These are phyloP conservation scores for Eriosoma lanigerum DNA, from an alignment of 1,140 invertebrate species.

Conservation along the genomic window DNA sequence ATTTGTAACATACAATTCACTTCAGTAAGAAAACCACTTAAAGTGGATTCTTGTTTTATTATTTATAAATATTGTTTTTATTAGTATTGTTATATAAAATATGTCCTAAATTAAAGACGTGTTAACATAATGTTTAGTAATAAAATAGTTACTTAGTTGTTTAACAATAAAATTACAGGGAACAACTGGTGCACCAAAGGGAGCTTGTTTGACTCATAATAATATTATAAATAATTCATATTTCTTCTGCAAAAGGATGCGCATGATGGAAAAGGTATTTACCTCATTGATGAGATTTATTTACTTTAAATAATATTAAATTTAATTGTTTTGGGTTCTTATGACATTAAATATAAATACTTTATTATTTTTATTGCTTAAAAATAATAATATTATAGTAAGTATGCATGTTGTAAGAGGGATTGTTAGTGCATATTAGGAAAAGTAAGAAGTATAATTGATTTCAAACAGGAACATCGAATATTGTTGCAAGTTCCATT, in stretches of 20 bases:
- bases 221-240: slow-evolving; percentile 85
- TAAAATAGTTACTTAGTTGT: background rate
- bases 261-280: slow-evolving; percentile 53
- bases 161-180: slow-evolving; percentile 61
- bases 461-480: slow-evolving; percentile 55
- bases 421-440: too few species aligned
- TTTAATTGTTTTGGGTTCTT: too few species aligned
- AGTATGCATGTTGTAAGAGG: too few species aligned
- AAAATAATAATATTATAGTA: too few species aligned
- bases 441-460: too few species aligned
- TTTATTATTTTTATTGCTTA: too few species aligned
- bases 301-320: background rate
- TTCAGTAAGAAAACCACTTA: slow-evolving; percentile 66
- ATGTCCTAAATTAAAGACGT: background rate
- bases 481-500: slow-evolving; percentile 83
- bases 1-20: slow-evolving; percentile 84
- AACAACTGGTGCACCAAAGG: slow-evolving; percentile 87
- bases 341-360: too few species aligned
- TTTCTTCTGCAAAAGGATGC: slow-evolving; percentile 54
- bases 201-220: slow-evolving; percentile 77
- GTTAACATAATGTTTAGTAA: background rate
- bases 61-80: slow-evolving; percentile 1
- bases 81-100: background rate
- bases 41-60: background rate
- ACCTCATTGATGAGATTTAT: background rate